These are phyloP conservation scores for Onthophagus sagittarius DNA, from an alignment of 2,888 invertebrate species.

Conservation along the genomic window DNA sequence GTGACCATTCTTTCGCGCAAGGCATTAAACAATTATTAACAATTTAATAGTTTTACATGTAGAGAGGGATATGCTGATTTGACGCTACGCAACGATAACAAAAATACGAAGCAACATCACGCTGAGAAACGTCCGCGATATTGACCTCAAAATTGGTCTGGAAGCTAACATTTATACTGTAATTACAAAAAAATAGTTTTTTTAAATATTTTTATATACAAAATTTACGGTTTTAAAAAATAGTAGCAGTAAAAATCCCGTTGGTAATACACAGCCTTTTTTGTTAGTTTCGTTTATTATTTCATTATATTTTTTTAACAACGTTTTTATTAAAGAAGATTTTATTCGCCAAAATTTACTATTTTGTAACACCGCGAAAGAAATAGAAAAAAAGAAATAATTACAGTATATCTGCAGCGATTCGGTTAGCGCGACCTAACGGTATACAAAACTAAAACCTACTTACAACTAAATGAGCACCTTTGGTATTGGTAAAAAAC, in stretches of 20 bases:
- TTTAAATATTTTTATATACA: neutral
- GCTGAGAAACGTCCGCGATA: slow-evolving; percentile 9
- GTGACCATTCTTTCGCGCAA: slow-evolving; percentile 26
- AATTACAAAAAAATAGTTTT: slow-evolving; percentile 8
- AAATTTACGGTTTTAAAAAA: neutral
- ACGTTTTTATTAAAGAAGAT: neutral
- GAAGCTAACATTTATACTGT: slow-evolving; percentile 18
- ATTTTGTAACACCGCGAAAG: neutral
- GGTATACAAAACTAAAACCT: slow-evolving; percentile 31
- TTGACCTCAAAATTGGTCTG: slow-evolving; percentile 15
- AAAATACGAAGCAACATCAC: slow-evolving; percentile 28
- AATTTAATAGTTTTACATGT: slow-evolving; percentile 21
- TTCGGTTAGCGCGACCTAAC: slow-evolving; percentile 14
- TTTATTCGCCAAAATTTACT: neutral
- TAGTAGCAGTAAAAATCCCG: neutral
- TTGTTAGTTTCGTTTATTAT: neutral
- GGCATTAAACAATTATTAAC: slow-evolving; percentile 25
- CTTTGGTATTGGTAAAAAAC: slow-evolving; percentile 43
- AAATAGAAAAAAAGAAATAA: neutral
- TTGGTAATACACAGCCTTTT: neutral
- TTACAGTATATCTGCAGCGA: slow-evolving; percentile 12
- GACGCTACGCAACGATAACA: slow-evolving; percentile 25
- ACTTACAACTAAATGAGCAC: slow-evolving; percentile 43
- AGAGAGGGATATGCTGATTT: neutral
- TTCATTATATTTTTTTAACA: neutral